Evolutionary conservation across 1,140 invertebrate species (phyloP).

Genomic region (Drosophila tsacasi): DNA sequence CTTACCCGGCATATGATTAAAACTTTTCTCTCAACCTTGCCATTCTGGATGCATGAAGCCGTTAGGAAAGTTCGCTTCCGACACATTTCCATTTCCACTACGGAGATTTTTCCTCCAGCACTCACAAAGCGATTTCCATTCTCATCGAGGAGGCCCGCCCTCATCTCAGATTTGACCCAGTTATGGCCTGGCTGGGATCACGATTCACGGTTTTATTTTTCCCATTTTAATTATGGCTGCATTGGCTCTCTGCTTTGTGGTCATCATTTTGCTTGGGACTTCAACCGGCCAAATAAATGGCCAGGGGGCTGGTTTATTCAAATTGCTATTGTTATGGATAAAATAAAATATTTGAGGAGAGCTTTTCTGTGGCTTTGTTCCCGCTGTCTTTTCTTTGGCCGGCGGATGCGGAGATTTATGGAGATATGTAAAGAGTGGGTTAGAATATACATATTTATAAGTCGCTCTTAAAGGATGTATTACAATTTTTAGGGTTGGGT

Average conservation of each 20-base stretch:
- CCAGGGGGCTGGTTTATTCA: constrained; percentile 52
- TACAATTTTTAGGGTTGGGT: constrained; percentile 2
- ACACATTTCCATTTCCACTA: constrained; percentile 59
- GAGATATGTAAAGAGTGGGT: constrained; percentile 19
- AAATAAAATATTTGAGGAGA: constrained; percentile 57
- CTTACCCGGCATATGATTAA: constrained; percentile 66
- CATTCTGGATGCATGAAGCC: constrained; percentile 46
- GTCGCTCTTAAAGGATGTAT: constrained; percentile 5
- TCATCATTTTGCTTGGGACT: constrained; percentile 36
- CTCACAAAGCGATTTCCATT: constrained; percentile 38
- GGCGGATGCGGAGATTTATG: constrained; percentile 15
- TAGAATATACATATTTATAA: not conserved
- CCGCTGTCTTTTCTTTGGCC: constrained; percentile 16
- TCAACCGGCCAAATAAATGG: constrained; percentile 54
- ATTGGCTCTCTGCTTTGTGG: constrained; percentile 52
- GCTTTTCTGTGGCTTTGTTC: constrained; percentile 14
- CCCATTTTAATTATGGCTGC: constrained; percentile 66
- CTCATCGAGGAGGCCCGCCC: constrained; percentile 53
- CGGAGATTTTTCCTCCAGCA: constrained; percentile 10
- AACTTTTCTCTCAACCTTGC: constrained; percentile 67
- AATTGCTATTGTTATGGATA: constrained; percentile 56
- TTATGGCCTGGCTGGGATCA: constrained; percentile 53
- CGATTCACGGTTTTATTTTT: constrained; percentile 61
- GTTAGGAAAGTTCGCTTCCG: constrained; percentile 45
- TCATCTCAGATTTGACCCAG: constrained; percentile 68